phyloP scores from a whole-genome alignment of 2,888 invertebrate species.

The Epinotia brunnichana region DNA sequence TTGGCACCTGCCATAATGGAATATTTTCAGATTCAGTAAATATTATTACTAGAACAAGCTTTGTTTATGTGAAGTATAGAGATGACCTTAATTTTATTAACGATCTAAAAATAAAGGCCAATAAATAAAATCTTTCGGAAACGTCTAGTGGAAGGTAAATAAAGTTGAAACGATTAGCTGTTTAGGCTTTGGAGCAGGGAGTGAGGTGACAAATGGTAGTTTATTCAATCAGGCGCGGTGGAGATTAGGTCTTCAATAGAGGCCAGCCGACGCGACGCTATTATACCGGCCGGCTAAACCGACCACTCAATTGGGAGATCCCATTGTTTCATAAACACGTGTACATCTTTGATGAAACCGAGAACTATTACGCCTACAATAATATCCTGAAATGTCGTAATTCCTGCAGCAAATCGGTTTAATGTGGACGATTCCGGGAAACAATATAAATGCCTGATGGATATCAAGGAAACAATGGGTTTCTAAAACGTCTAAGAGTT shows the following conservation, averaged over 20 bases:
- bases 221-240: conserved; percentile 36
- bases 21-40: conserved; percentile 47
- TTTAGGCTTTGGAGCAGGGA: conserved; percentile 12
- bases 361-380: conserved; percentile 2
- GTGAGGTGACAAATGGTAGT: conserved; percentile 33
- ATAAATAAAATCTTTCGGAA: conserved; percentile 31
- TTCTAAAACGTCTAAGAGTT: conserved; percentile 42
- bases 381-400: conserved; percentile 17
- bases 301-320: conserved; percentile 7
- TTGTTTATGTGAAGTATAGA: conserved; percentile 47
- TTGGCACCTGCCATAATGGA: conserved; percentile 43
- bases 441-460: conserved; percentile 19
- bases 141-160: conserved; percentile 23
- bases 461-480: conserved; percentile 33
- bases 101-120: conserved; percentile 22
- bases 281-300: conserved; percentile 1
- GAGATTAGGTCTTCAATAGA: conserved; percentile 34
- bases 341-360: conserved; percentile 1
- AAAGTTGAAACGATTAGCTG: conserved; percentile 28
- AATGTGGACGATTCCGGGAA: conserved; percentile 23
- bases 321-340: conserved; percentile 12
- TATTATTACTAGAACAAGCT: conserved; percentile 46
- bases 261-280: conserved; percentile 15
- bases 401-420: conserved; percentile 20
- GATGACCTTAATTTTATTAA: conserved; percentile 39